Evolutionary conservation across 2,888 invertebrate species (phyloP).

Genomic region (Euphydryas editha): DNA sequence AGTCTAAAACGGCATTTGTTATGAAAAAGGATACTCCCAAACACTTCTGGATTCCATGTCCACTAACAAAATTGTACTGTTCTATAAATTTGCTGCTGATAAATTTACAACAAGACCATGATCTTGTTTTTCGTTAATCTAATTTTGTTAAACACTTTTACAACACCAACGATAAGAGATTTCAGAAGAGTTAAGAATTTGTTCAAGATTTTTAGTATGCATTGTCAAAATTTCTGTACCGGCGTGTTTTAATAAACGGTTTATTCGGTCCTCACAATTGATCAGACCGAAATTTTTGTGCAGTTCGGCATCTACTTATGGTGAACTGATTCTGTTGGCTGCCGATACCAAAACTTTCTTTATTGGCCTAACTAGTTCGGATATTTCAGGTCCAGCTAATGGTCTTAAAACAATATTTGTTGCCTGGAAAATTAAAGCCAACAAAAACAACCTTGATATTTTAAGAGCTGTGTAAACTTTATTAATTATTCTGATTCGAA

Average conservation of each 20-base stretch:
- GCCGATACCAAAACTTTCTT: constrained; percentile 23
- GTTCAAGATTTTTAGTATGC: background rate
- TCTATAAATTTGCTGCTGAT: too few species aligned
- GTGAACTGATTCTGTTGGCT: constrained; percentile 20
- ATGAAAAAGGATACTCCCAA: too few species aligned
- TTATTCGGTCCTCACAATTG: constrained; percentile 16
- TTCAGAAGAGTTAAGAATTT: background rate
- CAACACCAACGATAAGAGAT: too few species aligned
- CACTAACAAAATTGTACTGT: too few species aligned
- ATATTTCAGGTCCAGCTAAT: constrained; percentile 20
- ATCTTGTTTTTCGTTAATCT: too few species aligned
- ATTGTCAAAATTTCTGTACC: constrained; percentile 2
- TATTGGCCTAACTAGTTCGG: constrained; percentile 23
- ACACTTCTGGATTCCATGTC: too few species aligned
- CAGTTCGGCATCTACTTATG: constrained; percentile 20
- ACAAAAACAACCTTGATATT: constrained; percentile 18
- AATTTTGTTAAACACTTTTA: too few species aligned
- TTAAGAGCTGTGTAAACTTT: constrained; percentile 16
- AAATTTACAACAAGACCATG: too few species aligned
- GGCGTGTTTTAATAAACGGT: constrained; percentile 11
- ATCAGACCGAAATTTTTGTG: constrained; percentile 22
- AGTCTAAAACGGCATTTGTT: too few species aligned
- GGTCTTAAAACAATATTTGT: constrained; percentile 25
- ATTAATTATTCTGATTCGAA: background rate
- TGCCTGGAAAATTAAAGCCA: constrained; percentile 16